Conservation (phyloP, 1,140 invertebrate species). For the Hesperophylax magnus region DNA sequence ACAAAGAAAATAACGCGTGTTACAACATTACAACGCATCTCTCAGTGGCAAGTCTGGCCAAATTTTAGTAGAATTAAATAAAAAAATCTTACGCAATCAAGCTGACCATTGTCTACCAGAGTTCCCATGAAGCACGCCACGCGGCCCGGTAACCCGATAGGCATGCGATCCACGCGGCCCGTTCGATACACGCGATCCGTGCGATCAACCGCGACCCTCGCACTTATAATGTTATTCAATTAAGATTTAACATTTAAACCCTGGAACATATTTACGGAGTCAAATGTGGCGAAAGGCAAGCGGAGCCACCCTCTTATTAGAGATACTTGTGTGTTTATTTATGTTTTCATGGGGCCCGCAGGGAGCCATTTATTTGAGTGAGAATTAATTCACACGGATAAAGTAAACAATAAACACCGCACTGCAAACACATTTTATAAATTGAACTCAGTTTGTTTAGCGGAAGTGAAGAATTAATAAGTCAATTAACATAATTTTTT, state of each 20-base stretch:
- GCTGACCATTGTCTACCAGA: conserved; percentile 63
- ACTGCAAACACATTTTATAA: conserved; percentile 11
- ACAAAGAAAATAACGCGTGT: too few species aligned
- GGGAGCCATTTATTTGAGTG: conserved; percentile 16
- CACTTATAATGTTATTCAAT: conserved; percentile 54
- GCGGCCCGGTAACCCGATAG: conserved; percentile 36
- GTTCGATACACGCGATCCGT: not conserved
- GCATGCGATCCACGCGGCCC: conserved; percentile 58
- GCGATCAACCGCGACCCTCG: not conserved
- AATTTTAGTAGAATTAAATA: too few species aligned
- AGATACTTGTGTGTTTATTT: conserved; percentile 28
- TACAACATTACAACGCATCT: too few species aligned
- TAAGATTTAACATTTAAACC: conserved; percentile 51
- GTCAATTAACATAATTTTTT: too few species aligned
- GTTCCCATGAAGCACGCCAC: conserved; percentile 63
- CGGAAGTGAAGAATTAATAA: not conserved
- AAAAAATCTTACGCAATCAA: conserved; percentile 36
- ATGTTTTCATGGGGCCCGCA: not conserved
- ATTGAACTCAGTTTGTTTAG: not conserved
- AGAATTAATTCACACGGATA: conserved; percentile 39
- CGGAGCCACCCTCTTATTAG: conserved; percentile 2
- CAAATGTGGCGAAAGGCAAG: conserved; percentile 54
- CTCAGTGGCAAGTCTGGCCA: too few species aligned
- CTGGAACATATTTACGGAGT: conserved; percentile 55
- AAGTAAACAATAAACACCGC: conserved; percentile 8